These are phyloP conservation scores for Burhinus bistriatus DNA, from an alignment of 2,113 vertebrate genomes.

Conservation along the genomic window DNA sequence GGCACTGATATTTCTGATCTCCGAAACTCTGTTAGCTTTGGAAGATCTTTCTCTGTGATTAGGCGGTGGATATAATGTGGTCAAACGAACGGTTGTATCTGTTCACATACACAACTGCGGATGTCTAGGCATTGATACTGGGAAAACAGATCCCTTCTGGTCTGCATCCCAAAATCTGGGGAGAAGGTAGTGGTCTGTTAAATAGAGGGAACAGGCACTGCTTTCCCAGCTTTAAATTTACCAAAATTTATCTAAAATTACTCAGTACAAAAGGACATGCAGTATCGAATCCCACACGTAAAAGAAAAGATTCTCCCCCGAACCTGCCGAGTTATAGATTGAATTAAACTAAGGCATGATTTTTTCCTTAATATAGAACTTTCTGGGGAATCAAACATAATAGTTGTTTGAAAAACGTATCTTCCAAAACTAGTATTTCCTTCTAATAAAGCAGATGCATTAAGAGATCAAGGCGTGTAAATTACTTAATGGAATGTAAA, in stretches of 20 bases:
- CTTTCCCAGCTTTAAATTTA: neutral
- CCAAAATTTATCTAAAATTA: neutral
- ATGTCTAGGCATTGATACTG: neutral
- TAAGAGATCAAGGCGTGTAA: neutral
- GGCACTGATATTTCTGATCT: constrained; percentile 7
- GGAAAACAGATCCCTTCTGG: neutral
- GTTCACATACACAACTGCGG: accelerated
- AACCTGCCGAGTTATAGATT: neutral
- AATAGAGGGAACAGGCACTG: neutral
- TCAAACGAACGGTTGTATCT: neutral
- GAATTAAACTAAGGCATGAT: neutral
- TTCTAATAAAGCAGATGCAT: neutral
- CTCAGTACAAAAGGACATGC: neutral
- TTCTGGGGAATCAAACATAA: neutral
- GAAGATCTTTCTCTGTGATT: neutral
- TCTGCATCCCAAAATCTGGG: neutral
- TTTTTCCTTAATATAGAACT: neutral
- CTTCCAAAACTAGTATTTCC: neutral
- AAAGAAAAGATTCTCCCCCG: neutral
- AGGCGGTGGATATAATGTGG: neutral
- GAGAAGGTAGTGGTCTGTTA: neutral
- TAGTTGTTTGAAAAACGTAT: neutral
- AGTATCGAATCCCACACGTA: neutral
- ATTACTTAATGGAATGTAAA: constrained; percentile 10
- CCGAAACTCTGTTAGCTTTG: neutral